These are phyloP conservation scores for Dissostichus mawsoni DNA, from an alignment of 2,113 vertebrate species.

Conservation along the genomic window DNA sequence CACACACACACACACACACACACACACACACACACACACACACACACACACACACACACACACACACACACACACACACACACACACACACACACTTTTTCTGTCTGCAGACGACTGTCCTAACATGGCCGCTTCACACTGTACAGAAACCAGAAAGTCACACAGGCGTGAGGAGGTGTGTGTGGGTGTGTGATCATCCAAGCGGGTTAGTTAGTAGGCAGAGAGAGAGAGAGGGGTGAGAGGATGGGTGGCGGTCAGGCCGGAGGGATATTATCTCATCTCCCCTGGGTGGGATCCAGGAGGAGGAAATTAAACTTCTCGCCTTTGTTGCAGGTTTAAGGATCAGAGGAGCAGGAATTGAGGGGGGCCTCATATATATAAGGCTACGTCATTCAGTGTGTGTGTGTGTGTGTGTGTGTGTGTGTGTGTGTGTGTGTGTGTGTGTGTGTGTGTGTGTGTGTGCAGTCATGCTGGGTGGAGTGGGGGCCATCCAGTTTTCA, in stretches of 20 bases:
- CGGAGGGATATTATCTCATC: slow-evolving; percentile 77
- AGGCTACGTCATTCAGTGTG: slow-evolving; percentile 38
- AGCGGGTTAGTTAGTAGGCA: slow-evolving; percentile 63
- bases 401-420: slow-evolving; percentile 20
- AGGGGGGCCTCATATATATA: slow-evolving; percentile 42
- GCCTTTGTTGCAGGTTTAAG: slow-evolving; percentile 73
- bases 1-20: too few species aligned
- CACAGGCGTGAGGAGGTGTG: slow-evolving; percentile 10
- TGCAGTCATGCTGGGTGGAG: slow-evolving; percentile 27
- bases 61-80: not conserved
- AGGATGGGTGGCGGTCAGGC: slow-evolving; percentile 62
- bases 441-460: slow-evolving; percentile 24
- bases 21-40: too few species aligned
- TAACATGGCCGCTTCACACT: slow-evolving; percentile 63
- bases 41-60: not conserved
- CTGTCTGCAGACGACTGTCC: slow-evolving; percentile 60
- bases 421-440: slow-evolving; percentile 18
- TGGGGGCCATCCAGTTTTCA: slow-evolving; percentile 50
- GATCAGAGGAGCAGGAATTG: slow-evolving; percentile 47
- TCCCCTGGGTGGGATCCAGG: slow-evolving; percentile 74
- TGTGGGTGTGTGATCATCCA: slow-evolving; percentile 58
- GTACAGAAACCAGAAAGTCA: slow-evolving; percentile 52
- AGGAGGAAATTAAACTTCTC: slow-evolving; percentile 77
- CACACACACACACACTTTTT: slow-evolving; percentile 2
- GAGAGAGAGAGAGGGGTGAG: slow-evolving; percentile 33